Evolutionary conservation across 2,888 invertebrate species (phyloP), one percentile per base, ranked within the genome.

Genomic region (Galeopsomyia nigrocyanea): DNA sequence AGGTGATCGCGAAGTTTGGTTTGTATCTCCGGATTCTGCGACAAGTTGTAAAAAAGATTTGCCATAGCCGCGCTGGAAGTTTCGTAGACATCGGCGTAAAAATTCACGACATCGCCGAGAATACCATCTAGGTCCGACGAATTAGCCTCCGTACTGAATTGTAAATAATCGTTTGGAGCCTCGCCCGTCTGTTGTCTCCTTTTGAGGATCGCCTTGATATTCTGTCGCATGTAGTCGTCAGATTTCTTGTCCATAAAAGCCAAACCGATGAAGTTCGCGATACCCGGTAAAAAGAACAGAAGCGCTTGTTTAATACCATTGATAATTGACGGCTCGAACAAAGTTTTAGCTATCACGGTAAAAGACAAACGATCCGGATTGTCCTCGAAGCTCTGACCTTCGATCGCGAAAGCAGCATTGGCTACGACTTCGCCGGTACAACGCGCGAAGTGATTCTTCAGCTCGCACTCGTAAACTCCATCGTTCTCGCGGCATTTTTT

Each of bases 31-130:
- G 79, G 83, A 77, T 88, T 80, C 1, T 80, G 66, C 0, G 89
- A 88, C 9, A 90, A 77, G 69, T 88, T 86, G 76, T 88, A 88
- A 0, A 87, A 79, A 0, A 87, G 80, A 69, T 87, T 88, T 9
- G 85, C 83, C 53, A 89, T 78, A 0, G 87, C 84, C 1, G 87
- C 84, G 26, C 88, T 88, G 0, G 89, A 88, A 0, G 89, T 89
- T 78, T 89, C 89, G 76, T 87, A 88, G 0, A 89, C 89, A 26
- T 89, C 89, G 1, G 88, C 73, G 77, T 88, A 89, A 77, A 90
- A 89, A 1, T 88, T 86, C 0, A 88, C 80, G 0, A 87, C 84
- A 71, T 89, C 88, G 9, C 21, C 66, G 6, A 56, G 5, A 9
- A 66, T 47, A 13, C 22, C 22, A 14, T 66, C 47, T 5, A 56